Percentiles rank a stretch among this genome's conserved stretches.
These are phyloP conservation scores for Nomada ruficornis DNA, from an alignment of 2,888 invertebrate species.

Conservation along the genomic window DNA sequence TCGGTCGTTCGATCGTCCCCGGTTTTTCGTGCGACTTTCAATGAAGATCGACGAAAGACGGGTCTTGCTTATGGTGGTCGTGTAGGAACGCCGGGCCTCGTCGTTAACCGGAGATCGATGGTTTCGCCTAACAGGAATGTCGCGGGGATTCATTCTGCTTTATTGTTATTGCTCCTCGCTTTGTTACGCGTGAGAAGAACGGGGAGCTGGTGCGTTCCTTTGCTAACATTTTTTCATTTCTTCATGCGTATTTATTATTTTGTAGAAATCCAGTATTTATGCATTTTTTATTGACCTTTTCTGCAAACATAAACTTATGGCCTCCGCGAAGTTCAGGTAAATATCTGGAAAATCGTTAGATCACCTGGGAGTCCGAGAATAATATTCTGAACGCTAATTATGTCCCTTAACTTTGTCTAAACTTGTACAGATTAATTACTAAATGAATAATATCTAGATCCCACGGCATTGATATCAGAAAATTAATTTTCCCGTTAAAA, in stretches of 20 bases:
- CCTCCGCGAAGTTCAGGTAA: too few species aligned
- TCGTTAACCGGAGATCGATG: constrained; percentile 52
- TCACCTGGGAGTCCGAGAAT: too few species aligned
- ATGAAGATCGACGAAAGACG: constrained; percentile 58
- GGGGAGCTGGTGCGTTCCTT: neutral
- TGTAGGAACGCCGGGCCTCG: constrained; percentile 38
- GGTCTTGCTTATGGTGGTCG: constrained; percentile 40
- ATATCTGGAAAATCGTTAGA: too few species aligned
- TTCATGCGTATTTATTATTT: neutral
- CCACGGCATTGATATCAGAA: too few species aligned
- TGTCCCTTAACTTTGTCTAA: too few species aligned
- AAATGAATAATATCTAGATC: too few species aligned
- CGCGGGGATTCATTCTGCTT: constrained; percentile 28
- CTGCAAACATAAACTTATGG: too few species aligned
- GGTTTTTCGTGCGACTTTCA: constrained; percentile 43
- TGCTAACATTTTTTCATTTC: neutral
- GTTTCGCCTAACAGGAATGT: constrained; percentile 39
- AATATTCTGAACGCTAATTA: too few species aligned
- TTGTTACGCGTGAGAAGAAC: constrained; percentile 31
- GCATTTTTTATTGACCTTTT: too few species aligned
- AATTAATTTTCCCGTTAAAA: too few species aligned
- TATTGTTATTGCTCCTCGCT: constrained; percentile 37
- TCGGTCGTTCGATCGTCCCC: constrained; percentile 52
- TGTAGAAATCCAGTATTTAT: too few species aligned
- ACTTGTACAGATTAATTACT: too few species aligned